These are phyloP conservation scores for Craseonycteris thonglongyai DNA, from an alignment of 2,113 vertebrate genomes.

Conservation along the genomic window DNA sequence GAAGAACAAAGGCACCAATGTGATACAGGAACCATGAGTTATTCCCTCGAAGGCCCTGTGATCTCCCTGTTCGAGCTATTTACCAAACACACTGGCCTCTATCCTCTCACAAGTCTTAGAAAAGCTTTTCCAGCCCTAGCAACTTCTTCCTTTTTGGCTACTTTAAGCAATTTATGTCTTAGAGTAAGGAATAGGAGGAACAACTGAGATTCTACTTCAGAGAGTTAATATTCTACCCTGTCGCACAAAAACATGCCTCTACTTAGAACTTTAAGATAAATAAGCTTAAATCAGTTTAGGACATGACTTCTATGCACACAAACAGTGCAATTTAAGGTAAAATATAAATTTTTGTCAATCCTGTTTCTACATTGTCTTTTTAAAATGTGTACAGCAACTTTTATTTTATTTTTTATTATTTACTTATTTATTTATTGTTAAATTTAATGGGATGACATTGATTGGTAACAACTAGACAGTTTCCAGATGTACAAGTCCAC, in stretches of 20 bases:
- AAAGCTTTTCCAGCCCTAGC: not conserved
- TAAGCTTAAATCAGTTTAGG: not conserved
- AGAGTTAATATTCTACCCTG: not conserved
- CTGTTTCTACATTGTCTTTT: not conserved
- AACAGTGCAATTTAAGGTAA: not conserved
- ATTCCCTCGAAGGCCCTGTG: not conserved
- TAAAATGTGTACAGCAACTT: not conserved
- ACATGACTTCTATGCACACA: not conserved
- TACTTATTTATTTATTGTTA: too few species aligned
- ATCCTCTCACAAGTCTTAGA: not conserved
- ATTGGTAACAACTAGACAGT: too few species aligned
- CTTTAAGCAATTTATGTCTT: not conserved
- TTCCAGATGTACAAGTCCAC: too few species aligned
- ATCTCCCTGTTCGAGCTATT: not conserved
- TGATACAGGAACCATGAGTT: not conserved
- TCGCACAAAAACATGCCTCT: not conserved
- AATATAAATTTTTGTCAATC: not conserved
- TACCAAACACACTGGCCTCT: not conserved
- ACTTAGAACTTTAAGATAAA: not conserved
- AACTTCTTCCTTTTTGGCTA: not conserved
- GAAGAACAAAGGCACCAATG: not conserved
- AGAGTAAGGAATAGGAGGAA: not conserved
- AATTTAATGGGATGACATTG: too few species aligned
- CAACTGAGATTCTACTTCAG: not conserved
- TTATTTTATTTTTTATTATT: too few species aligned